Conservation (phyloP, 1,140 invertebrate genomes). For the Neodiprion virginianus region DNA sequence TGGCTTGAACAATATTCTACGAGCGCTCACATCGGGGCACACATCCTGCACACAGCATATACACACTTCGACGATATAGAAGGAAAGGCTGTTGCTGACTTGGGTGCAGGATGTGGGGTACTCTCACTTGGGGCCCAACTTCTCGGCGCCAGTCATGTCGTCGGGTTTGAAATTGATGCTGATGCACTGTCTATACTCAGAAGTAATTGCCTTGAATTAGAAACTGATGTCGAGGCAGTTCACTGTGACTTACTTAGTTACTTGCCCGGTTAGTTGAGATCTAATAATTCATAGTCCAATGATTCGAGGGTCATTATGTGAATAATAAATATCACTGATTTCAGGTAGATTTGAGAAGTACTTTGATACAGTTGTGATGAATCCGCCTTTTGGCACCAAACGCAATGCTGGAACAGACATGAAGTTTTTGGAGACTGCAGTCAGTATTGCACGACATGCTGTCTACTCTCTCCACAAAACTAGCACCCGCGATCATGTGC, state of each 20-base stretch:
- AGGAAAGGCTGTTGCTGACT: constrained; percentile 79
- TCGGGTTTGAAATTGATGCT: constrained; percentile 88
- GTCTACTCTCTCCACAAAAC: constrained; percentile 96
- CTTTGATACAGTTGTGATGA: constrained; percentile 83
- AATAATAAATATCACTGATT: background rate
- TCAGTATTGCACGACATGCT: constrained; percentile 71
- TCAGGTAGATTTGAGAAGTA: background rate
- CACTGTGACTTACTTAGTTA: constrained; percentile 67
- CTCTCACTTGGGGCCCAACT: constrained; percentile 81
- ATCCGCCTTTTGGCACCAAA: constrained; percentile 99
- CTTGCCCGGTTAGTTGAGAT: background rate
- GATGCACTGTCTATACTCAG: constrained; percentile 77
- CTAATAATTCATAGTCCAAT: background rate
- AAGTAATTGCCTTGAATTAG: constrained; percentile 77
- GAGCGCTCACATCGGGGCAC: constrained; percentile 87
- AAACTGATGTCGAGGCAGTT: constrained; percentile 78
- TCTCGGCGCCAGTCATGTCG: constrained; percentile 74
- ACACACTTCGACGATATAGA: constrained; percentile 77
- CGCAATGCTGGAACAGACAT: constrained; percentile 89
- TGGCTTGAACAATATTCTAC: constrained; percentile 94
- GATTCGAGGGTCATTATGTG: background rate
- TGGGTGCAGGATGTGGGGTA: constrained; percentile 92
- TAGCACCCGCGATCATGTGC: constrained; percentile 82
- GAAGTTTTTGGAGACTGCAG: constrained; percentile 83
- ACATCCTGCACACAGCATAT: constrained; percentile 86